Evolutionary conservation across 2,888 invertebrate species (phyloP), one percentile per base, ranked within the genome.

Genomic region (Sinentomon sp.): DNA sequence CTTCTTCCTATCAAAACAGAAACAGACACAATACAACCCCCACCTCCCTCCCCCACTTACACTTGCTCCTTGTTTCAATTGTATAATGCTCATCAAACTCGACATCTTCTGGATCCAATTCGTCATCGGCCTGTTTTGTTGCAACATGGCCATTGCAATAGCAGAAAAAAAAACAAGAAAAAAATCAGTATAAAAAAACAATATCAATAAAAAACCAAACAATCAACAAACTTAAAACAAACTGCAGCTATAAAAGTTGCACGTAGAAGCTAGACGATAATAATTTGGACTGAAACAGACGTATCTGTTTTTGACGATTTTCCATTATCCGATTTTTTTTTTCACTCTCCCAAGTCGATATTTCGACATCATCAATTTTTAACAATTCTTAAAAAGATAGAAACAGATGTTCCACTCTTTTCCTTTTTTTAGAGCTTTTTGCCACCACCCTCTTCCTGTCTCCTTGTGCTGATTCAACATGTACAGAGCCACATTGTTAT

Each of bases 21-120:
- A n/a, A n/a, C n/a, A n/a, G n/a, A n/a, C n/a, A n/a, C n/a, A n/a
- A n/a, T n/a, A n/a, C n/a, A n/a, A n/a, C n/a, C n/a, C n/a, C n/a
- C n/a, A n/a, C n/a, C n/a, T n/a, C n/a, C n/a, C n/a, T n/a, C n/a
- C 12, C 13, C 7, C 4, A 48, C 71, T 69, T 64, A 76, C 76
- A 83, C 67, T 80, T 82, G 59, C 82, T 83, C 44, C 78, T 65
- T 2, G 78, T 82, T 53, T 83, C 82, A 47, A 75, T 55, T 1
- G 77, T 76, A 54, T 78, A 77, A 48, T 78, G 74, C 50, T 78
- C 78, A 47, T 80, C 78, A 35, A 78, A 57, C 47, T 78, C 76
- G 29, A 80, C 73, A 46, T 80, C 80, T 50, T 82, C 80, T 1
- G 78, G 78, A 50, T 80, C 78, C 38, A 78, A 55, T 44, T 80